Evolutionary conservation across 2,888 invertebrate species (phyloP), one percentile per base, ranked within the genome.

Genomic region (Netelia virgata): DNA sequence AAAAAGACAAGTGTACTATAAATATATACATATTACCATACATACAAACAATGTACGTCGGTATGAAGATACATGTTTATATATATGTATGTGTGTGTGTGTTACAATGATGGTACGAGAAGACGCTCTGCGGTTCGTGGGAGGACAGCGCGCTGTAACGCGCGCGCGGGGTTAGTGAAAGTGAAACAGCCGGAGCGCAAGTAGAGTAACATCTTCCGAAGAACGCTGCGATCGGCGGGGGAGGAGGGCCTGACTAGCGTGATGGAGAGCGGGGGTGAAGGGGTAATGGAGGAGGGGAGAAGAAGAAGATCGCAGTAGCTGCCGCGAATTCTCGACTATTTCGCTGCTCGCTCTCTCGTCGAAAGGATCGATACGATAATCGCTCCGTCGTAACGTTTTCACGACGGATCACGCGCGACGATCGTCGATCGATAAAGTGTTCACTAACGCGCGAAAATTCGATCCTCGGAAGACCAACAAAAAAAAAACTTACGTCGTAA

Each of bases 201-300:
- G 91, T 92, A 89, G 92, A 92, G 92, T 92, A 92, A 91, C 91
- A 90, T 92, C 91, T 91, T 90, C 88, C 73, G 88, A 86, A 77
- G 61, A 61, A 57, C 36, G 36, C 6, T 70, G 36, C 28, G 47
- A 53, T 57, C 20, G 20, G 20, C 28, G 47, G 47, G 28, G 47
- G 28, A 28, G 20, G 23, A 41, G 55, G 36, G 6, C 36, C 36
- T 36, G 36, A 36, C 36, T 36, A 36, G 36, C 6, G 36, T 5
- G 36, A 36, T 5, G 36, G 36, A 36, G 36, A 36, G 36, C 36
- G 36, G 36, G 36, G 36, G 5, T 36, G 36, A 6, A 36, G 36
- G 6, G 36, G 36, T 6, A 36, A 6, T 6, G 36, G 36, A 1
- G 36, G 55, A 18, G 1, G 57, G 16, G 59, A 68, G 41, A 47